These are phyloP conservation scores for Gymnogyps californianus DNA, from an alignment of 2,113 vertebrate genomes.

Conservation along the genomic window DNA sequence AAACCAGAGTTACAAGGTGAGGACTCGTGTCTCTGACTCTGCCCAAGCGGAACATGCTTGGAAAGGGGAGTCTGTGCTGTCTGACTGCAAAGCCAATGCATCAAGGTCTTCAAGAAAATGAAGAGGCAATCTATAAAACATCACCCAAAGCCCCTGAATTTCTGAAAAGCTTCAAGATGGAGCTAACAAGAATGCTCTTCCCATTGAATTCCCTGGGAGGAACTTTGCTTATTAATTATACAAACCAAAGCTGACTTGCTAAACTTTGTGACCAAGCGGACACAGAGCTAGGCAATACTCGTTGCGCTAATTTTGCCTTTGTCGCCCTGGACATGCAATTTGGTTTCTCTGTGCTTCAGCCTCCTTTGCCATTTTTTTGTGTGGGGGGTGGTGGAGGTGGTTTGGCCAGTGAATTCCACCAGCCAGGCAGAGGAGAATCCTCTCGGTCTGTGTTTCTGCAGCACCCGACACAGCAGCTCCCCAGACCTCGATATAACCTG, in stretches of 20 bases:
- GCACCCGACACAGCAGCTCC: neutral
- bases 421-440: neutral
- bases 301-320: neutral
- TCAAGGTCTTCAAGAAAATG: neutral
- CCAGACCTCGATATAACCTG: fast-evolving
- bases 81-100: neutral
- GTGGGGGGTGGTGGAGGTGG: no score
- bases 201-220: neutral
- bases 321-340: neutral
- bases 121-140: neutral
- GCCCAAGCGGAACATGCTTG: neutral
- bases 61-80: neutral
- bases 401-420: neutral
- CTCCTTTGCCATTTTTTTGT: neutral
- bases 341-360: neutral
- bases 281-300: neutral
- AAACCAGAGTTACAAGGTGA: neutral
- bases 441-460: fast-evolving
- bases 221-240: neutral
- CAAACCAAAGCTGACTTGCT: neutral
- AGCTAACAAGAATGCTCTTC: neutral
- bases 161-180: neutral
- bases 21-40: neutral
- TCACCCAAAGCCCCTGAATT: neutral
- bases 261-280: neutral